A percentile compares a stretch with the other conserved stretches of the same genome.
These are phyloP conservation scores for Oreortyx pictus DNA, from an alignment of 2,797 vertebrate genomes.

Conservation along the genomic window DNA sequence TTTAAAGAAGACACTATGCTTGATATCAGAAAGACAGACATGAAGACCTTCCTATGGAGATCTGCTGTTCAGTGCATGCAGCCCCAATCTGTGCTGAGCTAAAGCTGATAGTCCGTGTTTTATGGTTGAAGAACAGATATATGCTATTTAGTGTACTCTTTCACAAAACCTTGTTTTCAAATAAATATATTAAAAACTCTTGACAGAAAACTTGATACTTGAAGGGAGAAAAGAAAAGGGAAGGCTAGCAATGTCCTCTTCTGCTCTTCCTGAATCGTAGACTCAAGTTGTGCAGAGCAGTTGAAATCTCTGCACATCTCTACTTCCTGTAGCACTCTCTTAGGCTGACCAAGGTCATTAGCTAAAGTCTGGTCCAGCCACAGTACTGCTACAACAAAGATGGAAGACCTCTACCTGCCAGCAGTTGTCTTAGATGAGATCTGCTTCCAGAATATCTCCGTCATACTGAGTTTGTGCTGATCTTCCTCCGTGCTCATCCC, in stretches of 20 bases:
- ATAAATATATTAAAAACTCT: constrained; percentile 82
- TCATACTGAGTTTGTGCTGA: neutral
- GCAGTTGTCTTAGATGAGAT: neutral
- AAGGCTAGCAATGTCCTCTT: neutral
- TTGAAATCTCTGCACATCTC: neutral
- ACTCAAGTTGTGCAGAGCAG: neutral
- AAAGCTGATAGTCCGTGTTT: constrained; percentile 59
- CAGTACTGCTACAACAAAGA: neutral
- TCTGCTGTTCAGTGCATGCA: constrained; percentile 72
- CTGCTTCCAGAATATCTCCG: neutral
- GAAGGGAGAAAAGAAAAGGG: neutral
- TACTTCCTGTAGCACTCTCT: neutral
- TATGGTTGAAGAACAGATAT: constrained; percentile 71
- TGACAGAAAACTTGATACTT: constrained; percentile 9
- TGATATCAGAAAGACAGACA: constrained; percentile 31
- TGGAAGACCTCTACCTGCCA: neutral
- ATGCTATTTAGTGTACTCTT: constrained; percentile 78
- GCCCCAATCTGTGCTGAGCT: constrained; percentile 64
- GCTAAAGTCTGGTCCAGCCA: neutral
- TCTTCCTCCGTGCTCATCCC: neutral
- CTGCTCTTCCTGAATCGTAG: neutral
- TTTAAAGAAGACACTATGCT: constrained; percentile 60
- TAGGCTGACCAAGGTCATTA: neutral
- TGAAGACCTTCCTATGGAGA: constrained; percentile 51
- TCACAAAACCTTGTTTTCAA: constrained; percentile 81